Base-by-base conservation (phyloP, 2,888 invertebrate species). In the Stenodema calcarata region DNA sequence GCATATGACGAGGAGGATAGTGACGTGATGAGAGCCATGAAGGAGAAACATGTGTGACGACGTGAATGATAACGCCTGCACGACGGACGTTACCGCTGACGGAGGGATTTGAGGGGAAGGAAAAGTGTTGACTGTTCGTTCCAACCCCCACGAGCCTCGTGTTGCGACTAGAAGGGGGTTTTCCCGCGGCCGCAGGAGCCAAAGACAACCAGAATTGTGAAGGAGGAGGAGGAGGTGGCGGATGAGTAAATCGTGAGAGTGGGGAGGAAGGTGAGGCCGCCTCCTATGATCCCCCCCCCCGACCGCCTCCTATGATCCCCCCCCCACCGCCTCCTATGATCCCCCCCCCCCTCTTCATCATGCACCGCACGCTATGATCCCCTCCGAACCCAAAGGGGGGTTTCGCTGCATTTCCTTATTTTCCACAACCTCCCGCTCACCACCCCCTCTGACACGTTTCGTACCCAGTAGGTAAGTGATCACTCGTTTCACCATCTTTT, bases 61-160 rank as follows among this genome's bases (percentile, higher is more conserved):
- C 30, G 14, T 0, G 7, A 16, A 16, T 9, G 70, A 27, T 23
- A 16, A 69, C 35, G 30, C n/a, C 28, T 1, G 23, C 28, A 7
- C 14, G 41, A 35, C 18, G 75, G 18, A 14, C 75, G 75, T 75
- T 12, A n/a, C 12, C 6, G 75, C 7, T 30, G 75, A 75, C 23
- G 18, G 28, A 12, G 30, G 75, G 75, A 30, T 28, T n/a, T n/a
- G n/a, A n/a, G 30, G 75, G 12, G 28, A 28, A 27, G 12, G 27
- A n/a, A n/a, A n/a, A n/a, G n/a, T n/a, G n/a, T n/a, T n/a, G 28
- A 75, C 27, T n/a, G 75, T 3, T 11, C 35, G 75, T 76, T 76
- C 75, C 41, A 35, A 41, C 75, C 75, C 75, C 75, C 75, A 76
- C 75, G 75, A 35, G 41, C 16, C 75, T 76, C 75, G 75, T 76